Evolutionary conservation across 2,888 invertebrate genomes (phyloP), one percentile per base, ranked within the genome.

Genomic region (Monopis laevigella): DNA sequence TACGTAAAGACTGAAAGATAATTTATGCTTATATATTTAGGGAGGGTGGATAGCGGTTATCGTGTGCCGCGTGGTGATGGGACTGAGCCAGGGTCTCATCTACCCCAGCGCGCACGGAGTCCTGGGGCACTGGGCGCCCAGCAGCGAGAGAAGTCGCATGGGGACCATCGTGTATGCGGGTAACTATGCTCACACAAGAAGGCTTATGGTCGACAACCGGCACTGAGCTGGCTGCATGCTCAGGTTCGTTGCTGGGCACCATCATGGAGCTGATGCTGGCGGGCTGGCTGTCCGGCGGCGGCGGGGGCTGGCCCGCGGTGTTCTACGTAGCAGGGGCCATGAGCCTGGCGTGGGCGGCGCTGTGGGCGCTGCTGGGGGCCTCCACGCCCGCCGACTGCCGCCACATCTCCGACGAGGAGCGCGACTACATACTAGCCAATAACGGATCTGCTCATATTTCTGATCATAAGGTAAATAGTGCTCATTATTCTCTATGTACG

Each of bases 181-280:
- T 81, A 48, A 51, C 6, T 8, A 5, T 8, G 24, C 5, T 8
- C 24, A 24, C 24, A 10, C 24, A 24, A 24, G 6, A 5, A 7
- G n/a, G 27, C 6, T 11, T 2, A 90, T 1, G 88, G 88, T 59
- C 92, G 92, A 92, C 86, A 72, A 1, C 60, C 71, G 19, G 86
- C 86, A 51, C 78, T 84, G 46, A 78, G 82, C 30, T 56, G 82
- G 44, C 51, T 84, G 3, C 77, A 81, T 48, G 65, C 70, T 43
- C 68, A 72, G 93, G 93, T 18, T 86, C 88, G n/a, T 90, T 91
- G 59, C 83, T 93, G 5, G 94, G 94, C 7, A 93, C 92, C 0
- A 88, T 92, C 2, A 68, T 92, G 5, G 87, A 91, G 52, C 69
- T 92, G 68, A 84, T 88, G 42, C 70, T 87, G 3, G 88, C 90